These are phyloP conservation scores for Tetragonisca angustula DNA, from an alignment of 2,888 invertebrate species.

Conservation along the genomic window DNA sequence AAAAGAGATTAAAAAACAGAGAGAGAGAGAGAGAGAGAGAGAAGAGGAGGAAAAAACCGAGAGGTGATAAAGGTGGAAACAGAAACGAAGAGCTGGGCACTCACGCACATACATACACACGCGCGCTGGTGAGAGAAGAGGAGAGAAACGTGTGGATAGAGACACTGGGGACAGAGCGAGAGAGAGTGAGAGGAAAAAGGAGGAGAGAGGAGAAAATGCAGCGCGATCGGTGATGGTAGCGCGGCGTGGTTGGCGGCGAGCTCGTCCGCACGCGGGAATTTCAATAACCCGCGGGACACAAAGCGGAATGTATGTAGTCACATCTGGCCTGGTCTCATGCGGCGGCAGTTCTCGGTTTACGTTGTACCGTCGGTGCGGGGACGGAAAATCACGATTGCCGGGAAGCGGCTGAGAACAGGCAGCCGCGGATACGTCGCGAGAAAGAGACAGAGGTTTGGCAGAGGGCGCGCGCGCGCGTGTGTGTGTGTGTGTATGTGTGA, in stretches of 20 bases:
- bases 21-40: background rate
- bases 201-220: slow-evolving; percentile 46
- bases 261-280: slow-evolving; percentile 75
- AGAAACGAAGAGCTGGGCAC: background rate
- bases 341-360: slow-evolving; percentile 76
- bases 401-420: slow-evolving; percentile 51
- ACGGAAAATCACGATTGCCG: slow-evolving; percentile 79
- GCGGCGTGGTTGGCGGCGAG: slow-evolving; percentile 27
- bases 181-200: slow-evolving; percentile 8
- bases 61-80: slow-evolving; percentile 17
- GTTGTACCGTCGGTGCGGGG: slow-evolving; percentile 70
- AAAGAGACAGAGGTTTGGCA: background rate
- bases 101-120: no score
- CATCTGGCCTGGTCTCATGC: slow-evolving; percentile 80
- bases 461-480: no score
- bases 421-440: slow-evolving; percentile 12
- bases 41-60: slow-evolving; percentile 5
- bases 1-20: slow-evolving; percentile 17
- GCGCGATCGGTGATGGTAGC: slow-evolving; percentile 48
- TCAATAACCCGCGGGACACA: slow-evolving; percentile 80
- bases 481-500: no score
- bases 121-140: background rate
- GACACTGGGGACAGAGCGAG: background rate
- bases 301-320: slow-evolving; percentile 79
- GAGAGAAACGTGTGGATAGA: background rate